Base-by-base conservation (phyloP, 2,797 vertebrate genomes). In the Anabas testudineus region DNA sequence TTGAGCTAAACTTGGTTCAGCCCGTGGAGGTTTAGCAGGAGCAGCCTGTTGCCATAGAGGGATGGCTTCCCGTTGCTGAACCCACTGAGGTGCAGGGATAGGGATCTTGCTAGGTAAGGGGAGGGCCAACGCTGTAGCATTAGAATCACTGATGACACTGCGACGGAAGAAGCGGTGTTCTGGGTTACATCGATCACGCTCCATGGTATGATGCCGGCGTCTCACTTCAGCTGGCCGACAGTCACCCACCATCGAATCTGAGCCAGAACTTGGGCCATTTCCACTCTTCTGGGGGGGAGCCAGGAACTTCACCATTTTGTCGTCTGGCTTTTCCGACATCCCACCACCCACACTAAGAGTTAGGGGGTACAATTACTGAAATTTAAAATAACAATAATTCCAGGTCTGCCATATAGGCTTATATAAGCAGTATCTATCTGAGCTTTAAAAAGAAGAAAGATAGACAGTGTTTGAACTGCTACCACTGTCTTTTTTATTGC, bases 111-210 rank as follows among this genome's bases (percentile, higher is more conserved):
- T 95, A 47, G 97, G 97, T 72, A 93, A 82, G 64, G 92, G 92
- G 51, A 98, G 94, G 55, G 98, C 97, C 81, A 99, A 67, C 32
- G 97, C 97, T 0, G 97, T 99, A 15, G 97, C 96, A 59, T 99
- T 99, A 47, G 97, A 99, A 88, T 99, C 97, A 69, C 96, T 98
- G 90, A 99, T 97, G 80, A 99, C 97, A 73, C 97, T 99, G 72
- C 97, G 97, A 46, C 97, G 96, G 73, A 99, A 94, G 80, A 99
- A 99, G 49, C 97, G 96, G 81, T 99, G 97, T 87, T 99, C 97
- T 7, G 93, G 91, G 28, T 96, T 95, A n/a, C 95, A 94, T 71
- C 95, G 94, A 85, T 99, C 97, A 67, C 97, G 96, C 87, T 99
- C 97, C 96, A 99, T 98, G 43, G 96, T 98, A 93, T 99, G 96